phyloP scores from a whole-genome alignment of 1,140 invertebrate species.

The Coptotermes formosanus region DNA sequence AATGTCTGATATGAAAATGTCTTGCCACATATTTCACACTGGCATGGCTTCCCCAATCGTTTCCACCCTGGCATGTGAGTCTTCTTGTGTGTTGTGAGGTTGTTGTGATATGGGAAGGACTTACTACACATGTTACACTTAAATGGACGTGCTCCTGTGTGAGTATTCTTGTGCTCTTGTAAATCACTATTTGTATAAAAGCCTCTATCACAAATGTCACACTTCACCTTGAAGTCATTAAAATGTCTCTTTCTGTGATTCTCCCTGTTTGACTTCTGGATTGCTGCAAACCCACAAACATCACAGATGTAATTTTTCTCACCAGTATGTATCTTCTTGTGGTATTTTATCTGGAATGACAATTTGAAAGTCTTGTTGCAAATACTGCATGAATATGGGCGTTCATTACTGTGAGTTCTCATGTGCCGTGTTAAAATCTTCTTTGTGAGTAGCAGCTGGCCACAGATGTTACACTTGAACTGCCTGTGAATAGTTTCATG shows the following conservation, averaged over 20 bases:
- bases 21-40: slow-evolving; percentile 39
- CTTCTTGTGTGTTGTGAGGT: slow-evolving; percentile 54
- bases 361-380: slow-evolving; percentile 53
- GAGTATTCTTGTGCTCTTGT: slow-evolving; percentile 56
- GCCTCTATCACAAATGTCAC: slow-evolving; percentile 54
- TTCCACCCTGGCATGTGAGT: slow-evolving; percentile 41
- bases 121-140: slow-evolving; percentile 50
- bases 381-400: slow-evolving; percentile 50
- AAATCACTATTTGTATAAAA: slow-evolving; percentile 49
- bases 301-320: slow-evolving; percentile 48
- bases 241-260: slow-evolving; percentile 53
- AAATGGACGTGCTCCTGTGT: slow-evolving; percentile 52
- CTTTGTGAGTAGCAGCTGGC: slow-evolving; percentile 36
- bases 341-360: slow-evolving; percentile 48
- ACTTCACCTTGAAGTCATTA: slow-evolving; percentile 57
- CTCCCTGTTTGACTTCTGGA: slow-evolving; percentile 45
- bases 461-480: slow-evolving; percentile 20
- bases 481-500: slow-evolving; percentile 12
- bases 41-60: slow-evolving; percentile 49
- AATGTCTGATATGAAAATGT: slow-evolving; percentile 33
- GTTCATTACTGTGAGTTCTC: slow-evolving; percentile 51
- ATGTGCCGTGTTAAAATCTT: slow-evolving; percentile 47
- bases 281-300: slow-evolving; percentile 47
- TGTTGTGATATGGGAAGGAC: slow-evolving; percentile 49
- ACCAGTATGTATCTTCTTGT: slow-evolving; percentile 44